Evolutionary conservation across 2,113 vertebrate genomes (phyloP).

Genomic region (Azemiops feae): DNA sequence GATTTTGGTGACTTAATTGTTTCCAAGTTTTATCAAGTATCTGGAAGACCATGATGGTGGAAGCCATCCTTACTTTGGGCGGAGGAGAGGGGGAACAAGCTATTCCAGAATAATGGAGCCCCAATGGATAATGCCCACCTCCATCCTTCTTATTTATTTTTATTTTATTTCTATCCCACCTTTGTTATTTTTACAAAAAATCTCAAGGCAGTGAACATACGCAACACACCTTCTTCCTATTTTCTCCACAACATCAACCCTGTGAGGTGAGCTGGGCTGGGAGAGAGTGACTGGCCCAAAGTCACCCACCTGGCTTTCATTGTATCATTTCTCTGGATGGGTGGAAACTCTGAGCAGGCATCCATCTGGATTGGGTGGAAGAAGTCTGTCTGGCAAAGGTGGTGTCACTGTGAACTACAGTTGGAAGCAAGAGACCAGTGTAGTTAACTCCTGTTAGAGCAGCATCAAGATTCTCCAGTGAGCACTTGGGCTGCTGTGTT

Average conservation of each 20-base stretch:
- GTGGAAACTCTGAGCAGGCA: background rate
- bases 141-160: background rate
- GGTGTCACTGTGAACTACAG: background rate
- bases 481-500: background rate
- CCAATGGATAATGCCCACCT: background rate
- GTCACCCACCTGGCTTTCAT: background rate
- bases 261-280: background rate
- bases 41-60: background rate
- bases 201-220: background rate
- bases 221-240: background rate
- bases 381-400: background rate
- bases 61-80: background rate
- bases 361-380: background rate
- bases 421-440: background rate
- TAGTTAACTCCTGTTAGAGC: background rate
- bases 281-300: background rate
- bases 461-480: background rate
- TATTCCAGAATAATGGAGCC: background rate
- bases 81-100: background rate
- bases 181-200: background rate
- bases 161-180: background rate
- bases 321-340: background rate
- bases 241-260: background rate
- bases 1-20: background rate
- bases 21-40: background rate